A percentile compares a stretch with the other conserved stretches of the same genome.
phyloP scores from a whole-genome alignment of 2,888 invertebrate species.

The Acanthosepion pharaonis region DNA sequence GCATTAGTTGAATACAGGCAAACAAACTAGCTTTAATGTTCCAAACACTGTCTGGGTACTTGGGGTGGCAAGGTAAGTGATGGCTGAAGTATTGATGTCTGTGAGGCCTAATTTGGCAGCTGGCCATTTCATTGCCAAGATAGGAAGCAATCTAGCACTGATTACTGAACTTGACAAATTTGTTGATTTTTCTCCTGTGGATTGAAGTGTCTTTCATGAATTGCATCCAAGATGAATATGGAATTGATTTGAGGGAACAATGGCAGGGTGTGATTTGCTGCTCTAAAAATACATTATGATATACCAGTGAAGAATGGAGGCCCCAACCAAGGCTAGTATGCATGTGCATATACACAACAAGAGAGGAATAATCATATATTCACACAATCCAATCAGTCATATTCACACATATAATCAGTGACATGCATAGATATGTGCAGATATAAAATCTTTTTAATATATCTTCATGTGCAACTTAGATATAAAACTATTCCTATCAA shows the following conservation, averaged over 20 bases:
- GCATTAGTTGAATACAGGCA: neutral
- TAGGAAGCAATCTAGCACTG: neutral
- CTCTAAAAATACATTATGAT: neutral
- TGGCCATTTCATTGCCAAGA: neutral
- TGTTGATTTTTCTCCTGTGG: neutral
- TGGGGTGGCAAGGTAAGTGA: neutral
- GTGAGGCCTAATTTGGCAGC: neutral
- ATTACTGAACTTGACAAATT: neutral
- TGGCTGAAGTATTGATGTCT: neutral
- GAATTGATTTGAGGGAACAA: neutral
- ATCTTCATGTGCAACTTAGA: neutral
- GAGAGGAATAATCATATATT: no score
- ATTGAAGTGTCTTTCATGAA: neutral
- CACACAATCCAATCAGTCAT: no score
- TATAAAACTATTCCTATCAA: neutral
- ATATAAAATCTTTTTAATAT: neutral
- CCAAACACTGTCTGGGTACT: conserved; percentile 15
- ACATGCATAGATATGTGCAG: neutral
- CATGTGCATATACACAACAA: no score
- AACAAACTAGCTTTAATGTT: neutral
- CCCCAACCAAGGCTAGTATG: neutral
- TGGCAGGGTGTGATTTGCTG: neutral
- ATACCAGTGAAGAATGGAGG: neutral
- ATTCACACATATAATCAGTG: no score
- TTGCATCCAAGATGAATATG: neutral